phyloP scores from a whole-genome alignment of 2,797 vertebrate species.

The Sebastes nivosus region DNA sequence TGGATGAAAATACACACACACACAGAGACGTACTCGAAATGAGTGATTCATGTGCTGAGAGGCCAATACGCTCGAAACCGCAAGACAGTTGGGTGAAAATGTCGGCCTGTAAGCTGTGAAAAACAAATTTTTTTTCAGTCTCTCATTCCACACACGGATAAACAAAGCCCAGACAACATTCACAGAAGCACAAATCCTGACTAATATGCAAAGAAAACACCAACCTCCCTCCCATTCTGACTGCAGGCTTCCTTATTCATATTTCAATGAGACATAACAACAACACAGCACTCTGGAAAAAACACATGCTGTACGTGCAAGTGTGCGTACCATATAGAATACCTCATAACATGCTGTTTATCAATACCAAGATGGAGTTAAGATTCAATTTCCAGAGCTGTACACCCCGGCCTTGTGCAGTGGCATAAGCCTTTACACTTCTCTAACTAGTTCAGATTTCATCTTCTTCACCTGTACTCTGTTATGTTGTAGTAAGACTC shows the following conservation, averaged over 20 bases:
- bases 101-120: conserved; percentile 1
- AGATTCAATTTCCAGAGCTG: not conserved
- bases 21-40: not conserved
- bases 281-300: not conserved
- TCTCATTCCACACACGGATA: not conserved
- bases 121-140: not conserved
- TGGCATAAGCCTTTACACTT: not conserved
- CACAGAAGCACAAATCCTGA: conserved; percentile 22
- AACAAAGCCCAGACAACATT: conserved; percentile 22
- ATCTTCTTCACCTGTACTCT: not conserved
- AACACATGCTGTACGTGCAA: not conserved
- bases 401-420: not conserved
- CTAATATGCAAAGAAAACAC: conserved; percentile 22
- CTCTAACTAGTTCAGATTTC: not conserved
- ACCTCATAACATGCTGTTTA: not conserved
- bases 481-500: not conserved
- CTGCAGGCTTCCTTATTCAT: not conserved
- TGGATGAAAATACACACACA: conserved; percentile 18
- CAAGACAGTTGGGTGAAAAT: conserved; percentile 13
- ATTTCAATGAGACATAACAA: not conserved
- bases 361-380: not conserved
- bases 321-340: not conserved
- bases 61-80: conserved; percentile 4
- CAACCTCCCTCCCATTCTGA: not conserved
- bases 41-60: conserved; percentile 44